phyloP scores from a whole-genome alignment of 2,888 invertebrate genomes.

The Rhodophaea formosa region DNA sequence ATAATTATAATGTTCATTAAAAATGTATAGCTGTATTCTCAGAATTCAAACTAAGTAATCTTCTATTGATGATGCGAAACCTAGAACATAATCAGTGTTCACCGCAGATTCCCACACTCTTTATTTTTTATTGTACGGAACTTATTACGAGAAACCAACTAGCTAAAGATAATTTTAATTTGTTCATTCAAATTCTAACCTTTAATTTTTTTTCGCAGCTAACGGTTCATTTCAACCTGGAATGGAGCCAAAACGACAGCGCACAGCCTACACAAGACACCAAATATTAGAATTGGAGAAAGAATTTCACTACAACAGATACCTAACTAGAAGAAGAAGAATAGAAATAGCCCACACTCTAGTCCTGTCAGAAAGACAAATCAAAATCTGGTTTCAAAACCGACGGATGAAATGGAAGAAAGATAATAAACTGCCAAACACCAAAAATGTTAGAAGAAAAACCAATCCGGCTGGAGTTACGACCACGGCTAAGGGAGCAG shows the following conservation, averaged over 20 bases:
- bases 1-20: neutral
- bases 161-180: too few relatives aligned
- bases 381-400: constrained; percentile 95
- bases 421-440: constrained; percentile 93
- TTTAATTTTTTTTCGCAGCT: constrained; percentile 83
- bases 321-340: constrained; percentile 95
- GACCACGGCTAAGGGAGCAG: constrained; percentile 70
- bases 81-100: neutral
- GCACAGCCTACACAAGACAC: constrained; percentile 98
- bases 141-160: neutral
- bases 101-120: constrained; percentile 5
- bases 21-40: constrained; percentile 2
- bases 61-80: constrained; percentile 4
- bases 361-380: constrained; percentile 93
- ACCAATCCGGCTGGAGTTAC: constrained; percentile 87
- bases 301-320: constrained; percentile 98
- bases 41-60: neutral
- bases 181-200: too few relatives aligned
- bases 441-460: constrained; percentile 88
- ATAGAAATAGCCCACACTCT: constrained; percentile 98
- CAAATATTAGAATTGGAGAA: constrained; percentile 98
- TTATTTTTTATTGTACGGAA: neutral
- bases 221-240: constrained; percentile 94
- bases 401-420: constrained; percentile 90
- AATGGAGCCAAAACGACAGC: constrained; percentile 97